Evolutionary conservation across 2,888 invertebrate species (phyloP).

Genomic region (Drosophila basisetae): DNA sequence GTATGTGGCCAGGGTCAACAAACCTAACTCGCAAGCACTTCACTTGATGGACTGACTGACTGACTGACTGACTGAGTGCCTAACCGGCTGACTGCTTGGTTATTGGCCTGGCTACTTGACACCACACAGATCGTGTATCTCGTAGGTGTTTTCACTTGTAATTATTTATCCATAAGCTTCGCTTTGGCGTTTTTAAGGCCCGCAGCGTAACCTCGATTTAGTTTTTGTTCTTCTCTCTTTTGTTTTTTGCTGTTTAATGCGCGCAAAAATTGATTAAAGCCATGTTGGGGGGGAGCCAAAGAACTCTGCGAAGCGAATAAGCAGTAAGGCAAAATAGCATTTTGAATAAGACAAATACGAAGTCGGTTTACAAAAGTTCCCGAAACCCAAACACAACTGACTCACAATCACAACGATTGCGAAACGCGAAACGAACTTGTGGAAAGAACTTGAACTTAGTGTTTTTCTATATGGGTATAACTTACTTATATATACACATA

Average conservation of each 20-base stretch:
- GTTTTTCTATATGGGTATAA: constrained; percentile 17
- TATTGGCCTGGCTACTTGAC: constrained; percentile 62
- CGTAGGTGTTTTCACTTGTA: constrained; percentile 78
- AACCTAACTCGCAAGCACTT: constrained; percentile 54
- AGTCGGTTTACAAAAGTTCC: constrained; percentile 20
- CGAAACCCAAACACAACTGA: constrained; percentile 38
- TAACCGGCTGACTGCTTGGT: constrained; percentile 18
- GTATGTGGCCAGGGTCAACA: constrained; percentile 50
- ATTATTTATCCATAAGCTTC: constrained; percentile 75
- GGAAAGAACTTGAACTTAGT: constrained; percentile 30
- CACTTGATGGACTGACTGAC: constrained; percentile 21
- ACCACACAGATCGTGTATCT: constrained; percentile 56
- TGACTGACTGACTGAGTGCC: constrained; percentile 16
- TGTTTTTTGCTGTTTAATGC: constrained; percentile 25
- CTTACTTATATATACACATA: constrained; percentile 6
- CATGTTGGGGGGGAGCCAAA: constrained; percentile 18
- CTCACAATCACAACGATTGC: constrained; percentile 17
- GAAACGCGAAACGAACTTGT: constrained; percentile 6
- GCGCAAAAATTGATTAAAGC: constrained; percentile 38
- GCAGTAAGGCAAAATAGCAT: constrained; percentile 71
- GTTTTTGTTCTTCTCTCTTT: constrained; percentile 1
- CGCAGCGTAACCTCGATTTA: constrained; percentile 52
- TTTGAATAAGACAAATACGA: constrained; percentile 34
- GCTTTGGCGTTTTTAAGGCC: constrained; percentile 30
- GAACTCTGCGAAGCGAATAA: constrained; percentile 56